Percentiles rank a stretch among this genome's conserved stretches.
phyloP scores from a whole-genome alignment of 2,113 vertebrate genomes.

The Tragelaphus buxtoni region DNA sequence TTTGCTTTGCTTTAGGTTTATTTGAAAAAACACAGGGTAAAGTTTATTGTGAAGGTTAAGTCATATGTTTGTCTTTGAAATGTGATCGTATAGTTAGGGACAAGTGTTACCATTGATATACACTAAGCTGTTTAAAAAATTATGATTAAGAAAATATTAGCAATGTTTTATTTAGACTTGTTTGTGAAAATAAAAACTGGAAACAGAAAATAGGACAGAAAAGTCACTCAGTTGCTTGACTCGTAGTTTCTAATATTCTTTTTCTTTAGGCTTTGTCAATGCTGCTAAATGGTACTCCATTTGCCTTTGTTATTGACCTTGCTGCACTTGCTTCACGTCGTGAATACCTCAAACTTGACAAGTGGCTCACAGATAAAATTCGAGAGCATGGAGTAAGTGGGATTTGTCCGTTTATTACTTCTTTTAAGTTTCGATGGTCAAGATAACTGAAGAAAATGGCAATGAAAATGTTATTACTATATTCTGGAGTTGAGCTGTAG shows the following conservation, averaged over 20 bases:
- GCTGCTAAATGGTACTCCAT: slow-evolving; percentile 99
- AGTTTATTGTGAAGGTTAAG: slow-evolving; percentile 32
- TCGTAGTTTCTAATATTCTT: slow-evolving; percentile 62
- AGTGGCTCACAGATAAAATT: slow-evolving; percentile 99
- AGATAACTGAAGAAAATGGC: slow-evolving; percentile 60
- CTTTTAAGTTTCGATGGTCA: slow-evolving; percentile 50
- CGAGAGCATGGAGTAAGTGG: slow-evolving; percentile 96
- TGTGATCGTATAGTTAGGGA: slow-evolving; percentile 11
- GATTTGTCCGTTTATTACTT: slow-evolving; percentile 70
- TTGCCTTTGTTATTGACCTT: slow-evolving; percentile 99
- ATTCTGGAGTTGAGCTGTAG: slow-evolving; percentile 7
- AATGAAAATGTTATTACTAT: slow-evolving; percentile 35
- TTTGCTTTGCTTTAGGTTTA: slow-evolving; percentile 34
- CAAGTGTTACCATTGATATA: not conserved
- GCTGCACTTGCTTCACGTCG: slow-evolving; percentile 99
- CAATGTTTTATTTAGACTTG: slow-evolving; percentile 34
- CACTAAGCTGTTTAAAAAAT: not conserved
- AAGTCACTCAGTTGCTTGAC: slow-evolving; percentile 57
- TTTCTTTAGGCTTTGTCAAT: slow-evolving; percentile 94
- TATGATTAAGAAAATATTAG: slow-evolving; percentile 32
- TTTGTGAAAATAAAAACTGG: not conserved
- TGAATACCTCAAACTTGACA: slow-evolving; percentile 99
- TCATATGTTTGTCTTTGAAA: slow-evolving; percentile 3
- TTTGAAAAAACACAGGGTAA: slow-evolving; percentile 18
- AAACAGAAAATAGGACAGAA: not conserved